Conservation (phyloP, 2,113 vertebrate species). For the Cyprinus carpio region DNA sequence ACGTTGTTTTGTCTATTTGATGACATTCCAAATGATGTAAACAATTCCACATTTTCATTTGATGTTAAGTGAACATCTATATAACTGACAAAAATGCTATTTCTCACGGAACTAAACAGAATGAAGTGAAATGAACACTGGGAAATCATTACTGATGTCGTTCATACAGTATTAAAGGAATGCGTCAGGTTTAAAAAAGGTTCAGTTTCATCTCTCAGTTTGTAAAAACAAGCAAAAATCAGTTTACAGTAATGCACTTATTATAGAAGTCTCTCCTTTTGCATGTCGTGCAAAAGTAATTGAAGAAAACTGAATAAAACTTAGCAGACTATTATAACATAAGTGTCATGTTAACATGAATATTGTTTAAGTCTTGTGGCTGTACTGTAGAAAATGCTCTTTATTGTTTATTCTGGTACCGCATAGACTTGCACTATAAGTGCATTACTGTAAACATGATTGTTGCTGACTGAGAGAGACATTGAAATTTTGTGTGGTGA, state of each 20-base stretch:
- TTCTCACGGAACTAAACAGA: neutral
- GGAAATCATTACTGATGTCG: neutral
- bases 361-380: neutral
- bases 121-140: neutral
- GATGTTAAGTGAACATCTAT: neutral
- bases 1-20: neutral
- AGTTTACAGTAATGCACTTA: slow-evolving; percentile 7
- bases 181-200: neutral
- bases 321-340: neutral
- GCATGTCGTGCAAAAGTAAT: neutral
- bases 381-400: neutral
- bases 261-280: neutral
- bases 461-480: neutral
- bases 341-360: neutral
- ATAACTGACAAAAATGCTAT: neutral
- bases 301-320: neutral
- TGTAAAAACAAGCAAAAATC: neutral
- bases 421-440: neutral
- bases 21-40: neutral
- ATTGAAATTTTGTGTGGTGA: no score
- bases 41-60: neutral
- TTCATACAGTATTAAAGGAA: neutral
- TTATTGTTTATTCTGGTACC: neutral
- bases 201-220: neutral
- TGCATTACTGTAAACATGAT: neutral